These are phyloP conservation scores for Mesocricetus auratus DNA, from an alignment of 2,113 vertebrate species.

Conservation along the genomic window DNA sequence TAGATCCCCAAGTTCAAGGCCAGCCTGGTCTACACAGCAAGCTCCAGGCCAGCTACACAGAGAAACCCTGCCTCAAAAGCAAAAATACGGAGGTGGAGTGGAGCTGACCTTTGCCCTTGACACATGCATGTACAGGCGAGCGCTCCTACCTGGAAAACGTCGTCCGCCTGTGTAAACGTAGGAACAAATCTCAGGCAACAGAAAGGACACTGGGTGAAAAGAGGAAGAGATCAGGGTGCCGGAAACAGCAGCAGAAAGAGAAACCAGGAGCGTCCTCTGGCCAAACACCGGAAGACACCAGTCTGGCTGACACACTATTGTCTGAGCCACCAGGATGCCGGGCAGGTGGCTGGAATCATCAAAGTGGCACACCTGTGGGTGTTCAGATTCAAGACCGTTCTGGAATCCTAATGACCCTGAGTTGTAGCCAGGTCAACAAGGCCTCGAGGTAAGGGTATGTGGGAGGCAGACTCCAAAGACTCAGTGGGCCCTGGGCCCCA, in stretches of 20 bases:
- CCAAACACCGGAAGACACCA: neutral
- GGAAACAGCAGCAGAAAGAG: no score
- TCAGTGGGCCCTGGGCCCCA: neutral
- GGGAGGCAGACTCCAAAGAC: neutral
- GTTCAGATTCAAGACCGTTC: neutral
- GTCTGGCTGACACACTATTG: neutral
- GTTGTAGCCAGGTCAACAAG: neutral
- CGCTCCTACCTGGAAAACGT: neutral
- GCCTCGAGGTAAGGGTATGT: neutral
- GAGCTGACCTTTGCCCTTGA: neutral
- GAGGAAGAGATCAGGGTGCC: neutral
- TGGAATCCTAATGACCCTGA: neutral
- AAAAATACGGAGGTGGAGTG: neutral
- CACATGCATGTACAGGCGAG: neutral
- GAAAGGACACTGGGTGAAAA: rapidly evolving
- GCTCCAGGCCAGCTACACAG: neutral
- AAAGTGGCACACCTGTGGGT: rapidly evolving
- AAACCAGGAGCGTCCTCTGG: neutral
- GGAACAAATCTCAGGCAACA: neutral
- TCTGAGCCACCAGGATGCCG: neutral
- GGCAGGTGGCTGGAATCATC: neutral
- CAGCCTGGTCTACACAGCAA: neutral
- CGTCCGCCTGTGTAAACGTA: no score
- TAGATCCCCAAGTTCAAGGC: neutral
- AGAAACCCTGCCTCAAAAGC: neutral